Evolutionary conservation across 2,888 invertebrate genomes (phyloP), one percentile per base, ranked within the genome.

Genomic region (Anarsia innoxiella): DNA sequence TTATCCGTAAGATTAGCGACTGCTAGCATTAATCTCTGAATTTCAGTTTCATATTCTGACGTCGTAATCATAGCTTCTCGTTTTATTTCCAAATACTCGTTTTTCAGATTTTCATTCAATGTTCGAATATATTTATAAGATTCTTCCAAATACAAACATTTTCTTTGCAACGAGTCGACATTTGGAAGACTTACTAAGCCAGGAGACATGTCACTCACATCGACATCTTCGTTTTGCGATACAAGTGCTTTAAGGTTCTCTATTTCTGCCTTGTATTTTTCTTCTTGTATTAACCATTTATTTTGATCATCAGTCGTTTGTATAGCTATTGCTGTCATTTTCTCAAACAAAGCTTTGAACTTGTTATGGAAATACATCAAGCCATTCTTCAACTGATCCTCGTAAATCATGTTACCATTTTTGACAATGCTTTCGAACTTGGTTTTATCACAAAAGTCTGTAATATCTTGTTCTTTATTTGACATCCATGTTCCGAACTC

Each of bases 81-180:
- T 60, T 85, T 83, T 43, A 56, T 66, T 58, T 83, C 70, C 49
- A 82, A 53, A 50, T 82, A 66, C 65, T 87, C 80, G 59, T 83
- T 83, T 51, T 80, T 84, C 16, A 86, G 69, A 45, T 88, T 84
- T 41, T 88, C 75, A 51, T 87, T 86, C 25, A 77, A 58, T 2
- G 86, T 78, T 66, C 84, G 76, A 23, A 76, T 67, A 40, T 72
- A 62, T 57, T 67, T 82, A 36, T 82, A 82, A 1, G 69, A 66
- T 29, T 82, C 76, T 56, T 83, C 78, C 45, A 85, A 58, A 56
- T 75, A 84, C 12, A 50, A 53, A 49, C 83, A 71, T 58, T 87
- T 84, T 49, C 78, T 73, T 61, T 80, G 69, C 36, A 83, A 55
- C 30, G 46, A 51, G 19, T 40, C 44, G 4, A 51, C 15, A 32